These are phyloP conservation scores for Zalophus californianus DNA, from an alignment of 2,797 vertebrate species.

Conservation along the genomic window DNA sequence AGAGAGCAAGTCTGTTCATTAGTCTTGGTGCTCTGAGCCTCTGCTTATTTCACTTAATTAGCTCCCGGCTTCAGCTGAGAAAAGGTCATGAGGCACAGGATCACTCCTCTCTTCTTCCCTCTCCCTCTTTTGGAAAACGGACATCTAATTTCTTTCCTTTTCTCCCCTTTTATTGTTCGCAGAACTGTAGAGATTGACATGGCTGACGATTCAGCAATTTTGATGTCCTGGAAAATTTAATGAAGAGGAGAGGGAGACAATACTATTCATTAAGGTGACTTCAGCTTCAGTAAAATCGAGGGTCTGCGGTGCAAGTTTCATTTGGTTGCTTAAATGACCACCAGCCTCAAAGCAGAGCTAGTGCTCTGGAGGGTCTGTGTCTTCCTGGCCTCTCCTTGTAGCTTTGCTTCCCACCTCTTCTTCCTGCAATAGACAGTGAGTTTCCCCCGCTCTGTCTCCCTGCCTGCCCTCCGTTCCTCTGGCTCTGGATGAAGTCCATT, in stretches of 20 bases:
- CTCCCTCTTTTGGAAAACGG: neutral
- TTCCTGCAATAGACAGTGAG: neutral
- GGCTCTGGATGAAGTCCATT: neutral
- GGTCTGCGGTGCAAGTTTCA: neutral
- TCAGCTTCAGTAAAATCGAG: neutral
- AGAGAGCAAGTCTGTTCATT: conserved; percentile 52
- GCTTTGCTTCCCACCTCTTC: neutral
- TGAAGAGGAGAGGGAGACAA: neutral
- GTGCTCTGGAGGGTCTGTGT: neutral
- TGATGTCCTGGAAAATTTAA: conserved; percentile 30
- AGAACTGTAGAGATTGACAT: neutral
- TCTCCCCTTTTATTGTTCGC: neutral
- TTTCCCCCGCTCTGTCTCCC: neutral
- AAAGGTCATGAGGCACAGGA: neutral
- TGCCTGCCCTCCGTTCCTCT: neutral
- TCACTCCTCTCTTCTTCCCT: neutral
- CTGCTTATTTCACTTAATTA: conserved; percentile 70
- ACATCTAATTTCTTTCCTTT: conserved; percentile 42
- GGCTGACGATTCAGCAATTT: conserved; percentile 12
- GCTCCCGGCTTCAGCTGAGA: conserved; percentile 39
- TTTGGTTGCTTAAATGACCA: neutral
- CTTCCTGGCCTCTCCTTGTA: neutral
- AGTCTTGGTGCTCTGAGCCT: conserved; percentile 58
- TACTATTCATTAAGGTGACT: neutral
- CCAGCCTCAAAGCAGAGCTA: neutral